Evolutionary conservation across 2,797 vertebrate species (phyloP), one percentile per base, ranked within the genome.

Genomic region (Lateolabrax maculatus): DNA sequence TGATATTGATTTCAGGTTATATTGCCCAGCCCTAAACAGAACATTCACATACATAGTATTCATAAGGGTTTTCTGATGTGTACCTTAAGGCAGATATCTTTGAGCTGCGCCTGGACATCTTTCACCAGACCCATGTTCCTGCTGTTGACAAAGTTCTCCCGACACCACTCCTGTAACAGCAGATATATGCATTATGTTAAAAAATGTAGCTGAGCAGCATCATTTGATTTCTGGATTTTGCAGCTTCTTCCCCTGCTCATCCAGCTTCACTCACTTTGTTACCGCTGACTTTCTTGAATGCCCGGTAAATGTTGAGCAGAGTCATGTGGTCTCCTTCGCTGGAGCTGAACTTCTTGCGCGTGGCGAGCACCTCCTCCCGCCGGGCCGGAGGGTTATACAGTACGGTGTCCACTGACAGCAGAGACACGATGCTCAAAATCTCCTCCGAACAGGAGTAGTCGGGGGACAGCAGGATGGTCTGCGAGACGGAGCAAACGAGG

Each of bases 1-100:
- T 27, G n/a, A 58, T 36, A 15, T 13, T 43, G 37, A 53, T 52
- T 44, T 64, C 21, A 51, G 25, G 27, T 56, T 12, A 36, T 31
- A 21, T 5, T 27, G 0, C 2, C 0, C 19, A 16, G 16, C 16
- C 15, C 34, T 5, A 39, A 48, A 61, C 1, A 68, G 36, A 52
- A 41, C 48, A 41, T 23, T 36, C 43, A 19, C 56, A 41, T 44
- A 12, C n/a, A 71, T 19, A 36, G 10, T 4, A 56, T 46, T 57
- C 8, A 11, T 1, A 15, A 6, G 15, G 9, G 46, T 41, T 23
- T 23, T 37, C 2, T 43, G 37, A 16, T 43, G 8, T 68, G n/a
- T 94, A 99, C 98, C 98, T 99, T 99, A 37, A 97, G 80, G 87
- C 97, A 99, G 87, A 99, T 98, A 55, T 98, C 97, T 87, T 94